phyloP scores from a whole-genome alignment of 2,888 invertebrate genomes.

The Erynnis tages region DNA sequence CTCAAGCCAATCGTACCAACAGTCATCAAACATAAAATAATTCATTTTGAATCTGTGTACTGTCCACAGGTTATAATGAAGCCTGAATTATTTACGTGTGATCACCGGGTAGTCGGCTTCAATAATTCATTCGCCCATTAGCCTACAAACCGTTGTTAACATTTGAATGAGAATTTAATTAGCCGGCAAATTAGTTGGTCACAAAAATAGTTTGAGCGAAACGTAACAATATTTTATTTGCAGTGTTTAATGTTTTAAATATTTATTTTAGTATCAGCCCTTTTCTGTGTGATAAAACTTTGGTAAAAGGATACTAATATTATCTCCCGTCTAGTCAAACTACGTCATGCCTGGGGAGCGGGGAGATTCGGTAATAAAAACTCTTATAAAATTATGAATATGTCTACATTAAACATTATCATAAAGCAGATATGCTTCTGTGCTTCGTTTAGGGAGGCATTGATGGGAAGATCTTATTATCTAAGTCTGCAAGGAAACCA shows the following conservation, averaged over 20 bases:
- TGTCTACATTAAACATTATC: no score
- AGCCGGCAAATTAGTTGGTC: slow-evolving; percentile 3
- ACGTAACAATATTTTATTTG: neutral
- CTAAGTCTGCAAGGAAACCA: no score
- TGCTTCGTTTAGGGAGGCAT: no score
- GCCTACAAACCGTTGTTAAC: slow-evolving; percentile 25
- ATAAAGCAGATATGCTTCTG: no score
- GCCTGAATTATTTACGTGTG: slow-evolving; percentile 30
- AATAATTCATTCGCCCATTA: slow-evolving; percentile 35
- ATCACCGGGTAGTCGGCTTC: slow-evolving; percentile 27
- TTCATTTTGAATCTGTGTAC: slow-evolving; percentile 25
- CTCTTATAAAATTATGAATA: no score
- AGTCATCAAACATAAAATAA: slow-evolving; percentile 22
- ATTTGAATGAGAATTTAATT: slow-evolving; percentile 20
- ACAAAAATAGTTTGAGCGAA: slow-evolving; percentile 1
- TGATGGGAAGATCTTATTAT: no score
- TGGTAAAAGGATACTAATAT: no score
- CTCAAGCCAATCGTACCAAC: neutral
- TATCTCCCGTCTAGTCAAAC: no score
- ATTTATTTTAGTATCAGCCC: no score
- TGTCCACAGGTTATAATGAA: slow-evolving; percentile 26
- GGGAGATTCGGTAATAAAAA: no score
- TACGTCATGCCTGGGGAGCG: no score
- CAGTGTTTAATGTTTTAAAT: neutral
- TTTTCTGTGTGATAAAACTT: no score